These are phyloP conservation scores for Amphiprion percula DNA, from an alignment of 2,113 vertebrate genomes.

Conservation along the genomic window DNA sequence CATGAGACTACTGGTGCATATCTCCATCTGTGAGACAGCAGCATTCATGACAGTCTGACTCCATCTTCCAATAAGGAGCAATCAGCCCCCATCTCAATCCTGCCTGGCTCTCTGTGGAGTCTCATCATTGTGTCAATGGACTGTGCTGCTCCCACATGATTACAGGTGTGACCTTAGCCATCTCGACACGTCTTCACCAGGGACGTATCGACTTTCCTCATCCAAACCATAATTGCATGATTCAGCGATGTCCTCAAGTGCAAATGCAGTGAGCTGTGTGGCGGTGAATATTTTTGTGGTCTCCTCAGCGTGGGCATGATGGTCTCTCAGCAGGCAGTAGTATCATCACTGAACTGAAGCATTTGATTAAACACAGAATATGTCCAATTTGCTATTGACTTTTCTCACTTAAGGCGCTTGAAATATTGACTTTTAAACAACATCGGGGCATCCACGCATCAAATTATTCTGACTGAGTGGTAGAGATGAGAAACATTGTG, in stretches of 20 bases:
- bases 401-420: slow-evolving; percentile 38
- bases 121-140: slow-evolving; percentile 79
- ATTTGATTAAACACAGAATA: slow-evolving; percentile 56
- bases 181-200: slow-evolving; percentile 36
- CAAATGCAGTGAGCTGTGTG: slow-evolving; percentile 57
- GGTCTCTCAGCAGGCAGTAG: slow-evolving; percentile 27
- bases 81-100: slow-evolving; percentile 66
- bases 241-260: slow-evolving; percentile 75
- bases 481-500: slow-evolving; percentile 42
- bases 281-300: slow-evolving; percentile 55
- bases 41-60: slow-evolving; percentile 65
- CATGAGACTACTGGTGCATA: slow-evolving; percentile 48
- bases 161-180: slow-evolving; percentile 79
- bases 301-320: slow-evolving; percentile 8
- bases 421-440: slow-evolving; percentile 58
- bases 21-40: slow-evolving; percentile 57
- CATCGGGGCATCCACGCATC: background rate
- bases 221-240: slow-evolving; percentile 75
- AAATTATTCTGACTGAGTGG: slow-evolving; percentile 22
- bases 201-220: slow-evolving; percentile 69
- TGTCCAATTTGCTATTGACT: slow-evolving; percentile 48
- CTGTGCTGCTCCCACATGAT: slow-evolving; percentile 76
- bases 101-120: slow-evolving; percentile 50
- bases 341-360: slow-evolving; percentile 40
- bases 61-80: slow-evolving; percentile 74